Evolutionary conservation across 2,888 invertebrate species (phyloP), one percentile per base, ranked within the genome.

Genomic region (Ophonus ardosiacus): DNA sequence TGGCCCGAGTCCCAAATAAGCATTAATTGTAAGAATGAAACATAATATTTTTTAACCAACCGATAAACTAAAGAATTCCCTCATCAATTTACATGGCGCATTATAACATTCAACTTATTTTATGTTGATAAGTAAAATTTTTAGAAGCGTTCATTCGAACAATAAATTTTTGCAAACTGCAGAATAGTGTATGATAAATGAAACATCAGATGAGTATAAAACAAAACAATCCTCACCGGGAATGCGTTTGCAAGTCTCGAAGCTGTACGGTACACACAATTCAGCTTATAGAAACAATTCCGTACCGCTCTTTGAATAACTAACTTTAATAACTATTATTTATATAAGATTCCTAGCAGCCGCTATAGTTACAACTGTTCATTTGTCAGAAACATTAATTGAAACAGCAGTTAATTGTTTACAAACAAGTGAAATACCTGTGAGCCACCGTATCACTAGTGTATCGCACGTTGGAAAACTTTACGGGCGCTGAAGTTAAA

Each of bases 321-420:
- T 18, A 74, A 74, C 71, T 74, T 74, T 40, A 74, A 74, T 74
- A 74, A 74, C 71, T 74, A 43, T 74, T 74, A 74, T 74, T 74
- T 74, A 74, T 74, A 74, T 74, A 74, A 74, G 71, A 74, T 74
- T 74, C 71, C 43, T 18, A 18, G 43, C 40, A 68, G 38, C 18
- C 43, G 71, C 43, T 74, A 74, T 13, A 74, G 43, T 74, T 71
- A 74, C 71, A 74, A 43, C 43, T 74, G 71, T 74, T 74, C 71
- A 43, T 74, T 74, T 74, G 43, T 74, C 71, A 74, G 43, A 74
- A 74, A 74, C 71, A 74, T 74, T 74, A 81, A 65, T 82, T 82
- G 71, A 82, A 71, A 82, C 82, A 56, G 57, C 40, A 82, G 82
- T 68, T 82, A 82, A 82, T 82, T 82, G 82, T 82, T 82, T 82